phyloP scores from a whole-genome alignment of 2,113 vertebrate species.

The Suricata suricatta region DNA sequence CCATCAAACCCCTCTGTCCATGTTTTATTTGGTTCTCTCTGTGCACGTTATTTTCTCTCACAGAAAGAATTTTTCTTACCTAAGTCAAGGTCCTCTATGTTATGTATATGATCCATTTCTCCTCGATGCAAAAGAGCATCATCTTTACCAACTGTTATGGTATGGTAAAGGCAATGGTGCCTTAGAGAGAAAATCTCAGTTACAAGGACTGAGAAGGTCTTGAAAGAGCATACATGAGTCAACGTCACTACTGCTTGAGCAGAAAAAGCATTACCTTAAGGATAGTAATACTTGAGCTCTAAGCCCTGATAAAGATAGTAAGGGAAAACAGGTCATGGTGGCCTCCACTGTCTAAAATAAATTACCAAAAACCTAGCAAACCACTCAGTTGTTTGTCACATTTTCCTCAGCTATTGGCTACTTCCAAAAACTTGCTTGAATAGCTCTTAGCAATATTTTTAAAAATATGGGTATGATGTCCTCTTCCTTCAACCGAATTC shows the following conservation, averaged over 20 bases:
- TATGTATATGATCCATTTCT: not conserved
- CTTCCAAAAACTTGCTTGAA: not conserved
- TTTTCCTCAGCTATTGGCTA: not conserved
- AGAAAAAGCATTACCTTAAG: not conserved
- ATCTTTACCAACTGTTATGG: not conserved
- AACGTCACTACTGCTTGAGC: not conserved
- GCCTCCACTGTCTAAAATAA: not conserved
- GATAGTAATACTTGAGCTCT: not conserved
- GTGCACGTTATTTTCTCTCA: not conserved
- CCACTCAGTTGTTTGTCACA: not conserved
- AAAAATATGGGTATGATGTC: not conserved
- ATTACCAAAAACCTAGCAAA: not conserved
- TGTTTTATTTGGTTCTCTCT: not conserved
- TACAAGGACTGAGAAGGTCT: not conserved
- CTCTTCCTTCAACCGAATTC: not conserved
- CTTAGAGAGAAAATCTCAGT: not conserved
- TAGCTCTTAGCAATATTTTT: not conserved
- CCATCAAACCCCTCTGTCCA: not conserved
- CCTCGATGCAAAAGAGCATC: not conserved
- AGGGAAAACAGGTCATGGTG: not conserved
- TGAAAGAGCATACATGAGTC: not conserved
- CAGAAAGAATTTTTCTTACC: not conserved
- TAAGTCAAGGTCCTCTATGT: not conserved
- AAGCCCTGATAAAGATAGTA: not conserved
- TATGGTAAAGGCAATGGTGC: not conserved